Base-by-base conservation (phyloP, 2,888 invertebrate species). In the Lissonota sp. region DNA sequence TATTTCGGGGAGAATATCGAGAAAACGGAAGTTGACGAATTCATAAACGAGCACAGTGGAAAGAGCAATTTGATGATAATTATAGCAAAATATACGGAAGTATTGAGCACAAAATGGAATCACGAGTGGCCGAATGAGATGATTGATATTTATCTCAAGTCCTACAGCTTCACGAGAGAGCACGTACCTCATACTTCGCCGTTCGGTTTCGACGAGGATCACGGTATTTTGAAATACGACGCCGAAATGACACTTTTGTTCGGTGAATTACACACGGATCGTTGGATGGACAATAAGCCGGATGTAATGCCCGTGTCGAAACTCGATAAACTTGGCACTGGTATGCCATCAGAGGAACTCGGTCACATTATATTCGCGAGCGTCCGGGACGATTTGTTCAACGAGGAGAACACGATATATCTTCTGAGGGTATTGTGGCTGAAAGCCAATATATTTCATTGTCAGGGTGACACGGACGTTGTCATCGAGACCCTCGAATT, bases 1-100 rank as follows among this genome's bases (percentile, higher is more conserved):
- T 96, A 96, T 92, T 97, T 96, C 93, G 95, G 94, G 1, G 94
- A 95, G 0, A 94, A 95, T 49, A 89, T 91, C 67, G 97, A 97
- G 93, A 93, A 93, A 82, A 92, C 92, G 63, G 96, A 96, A 91
- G 95, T 96, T 0, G 93, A 94, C 82, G 91, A 93, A 64, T 96
- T 96, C 86, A 94, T 96, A 86, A 93, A 93, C 71, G 93, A 94
- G 87, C 87, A 92, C 78, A 90, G 89, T 57, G 88, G 88, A 1
- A 90, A 90, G 70, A 90, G 90, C 44, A 94, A 94, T 85, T 93
- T 95, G 83, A 94, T 95, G 85, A 93, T 93, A 58, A 93, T 96
- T 84, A 91, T 96, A 6, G 94, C 94, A 82, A 94, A 94, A 70
- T 95, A 94, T 88, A 93, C 96, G 0, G 92, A 93, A 86, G 93